phyloP scores from a whole-genome alignment of 2,797 vertebrate genomes.

The Rousettus madagascariensis region DNA sequence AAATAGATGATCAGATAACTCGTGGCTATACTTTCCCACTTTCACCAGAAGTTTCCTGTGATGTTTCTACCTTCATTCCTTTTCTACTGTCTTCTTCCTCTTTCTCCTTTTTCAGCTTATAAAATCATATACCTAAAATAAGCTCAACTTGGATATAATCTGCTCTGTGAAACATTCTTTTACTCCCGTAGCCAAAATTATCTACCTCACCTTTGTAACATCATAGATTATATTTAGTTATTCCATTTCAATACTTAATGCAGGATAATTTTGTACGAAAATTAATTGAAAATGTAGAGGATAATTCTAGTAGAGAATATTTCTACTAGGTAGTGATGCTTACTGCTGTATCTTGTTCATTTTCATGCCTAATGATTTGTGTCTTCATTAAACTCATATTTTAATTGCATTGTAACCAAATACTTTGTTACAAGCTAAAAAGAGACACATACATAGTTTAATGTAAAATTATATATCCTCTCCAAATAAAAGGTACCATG shows the following conservation, averaged over 20 bases:
- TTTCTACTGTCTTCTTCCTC: neutral
- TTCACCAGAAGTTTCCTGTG: neutral
- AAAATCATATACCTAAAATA: neutral
- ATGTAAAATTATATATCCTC: neutral
- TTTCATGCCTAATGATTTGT: neutral
- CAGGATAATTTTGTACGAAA: conserved; percentile 11
- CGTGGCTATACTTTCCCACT: neutral
- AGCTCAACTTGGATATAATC: neutral
- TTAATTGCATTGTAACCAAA: neutral
- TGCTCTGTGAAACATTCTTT: neutral
- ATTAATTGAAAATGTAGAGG: neutral
- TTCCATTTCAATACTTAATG: neutral
- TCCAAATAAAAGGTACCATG: neutral
- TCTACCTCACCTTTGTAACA: neutral
- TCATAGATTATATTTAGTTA: neutral
- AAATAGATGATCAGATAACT: neutral
- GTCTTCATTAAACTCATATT: neutral
- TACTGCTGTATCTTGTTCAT: neutral
- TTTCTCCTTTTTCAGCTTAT: neutral
- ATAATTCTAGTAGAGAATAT: neutral
- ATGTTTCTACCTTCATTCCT: neutral
- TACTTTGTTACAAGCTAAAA: neutral
- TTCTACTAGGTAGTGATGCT: neutral
- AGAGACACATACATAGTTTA: neutral
- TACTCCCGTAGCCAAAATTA: neutral